Evolutionary conservation across 2,797 vertebrate genomes (phyloP), one percentile per base, ranked within the genome.

Genomic region (Tolypeutes matacus): DNA sequence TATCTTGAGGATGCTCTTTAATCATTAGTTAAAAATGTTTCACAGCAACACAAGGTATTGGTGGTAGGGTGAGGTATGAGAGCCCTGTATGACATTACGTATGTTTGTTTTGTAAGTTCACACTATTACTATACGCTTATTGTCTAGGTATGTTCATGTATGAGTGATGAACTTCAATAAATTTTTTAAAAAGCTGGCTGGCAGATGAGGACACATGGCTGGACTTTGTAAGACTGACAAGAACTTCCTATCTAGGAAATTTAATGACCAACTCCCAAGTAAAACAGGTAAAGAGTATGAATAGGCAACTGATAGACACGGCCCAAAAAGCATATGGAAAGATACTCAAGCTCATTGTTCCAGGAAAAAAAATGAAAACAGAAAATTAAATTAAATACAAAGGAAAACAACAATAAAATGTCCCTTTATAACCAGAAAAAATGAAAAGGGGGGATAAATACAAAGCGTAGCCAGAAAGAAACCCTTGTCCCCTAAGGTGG

Each of bases 401-500:
- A 62, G 39, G 46, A 46, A 20, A 15, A 49, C 72, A 27, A 29
- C 42, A 29, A 17, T 29, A 75, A 46, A 20, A 49, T 75, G 17
- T 49, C 42, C 29, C 27, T 29, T 31, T 49, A 49, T 2, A 85
- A 42, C 49, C 12, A 6, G 64, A 46, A 95, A 94, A 94, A 62
- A 53, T 9, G 3, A 39, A 46, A 21, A 29, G 13, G 23, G 23
- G 39, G 1, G n/a, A 8, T 27, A 31, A 27, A 69, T 7, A 25
- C 39, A 34, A 29, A 4, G 6, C 39, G n/a, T 13, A 7, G 46
- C 56, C 39, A 17, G 13, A 29, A 13, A 17, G 13, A 29, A 13
- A 9, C 21, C 17, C 21, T 11, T 2, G 1, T 8, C 31, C 10
- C n/a, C 77, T 13, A 17, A 4, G 17, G 5, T 8, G 1, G 49